phyloP scores from a whole-genome alignment of 2,113 vertebrate species.

The Bostrychus sinensis region DNA sequence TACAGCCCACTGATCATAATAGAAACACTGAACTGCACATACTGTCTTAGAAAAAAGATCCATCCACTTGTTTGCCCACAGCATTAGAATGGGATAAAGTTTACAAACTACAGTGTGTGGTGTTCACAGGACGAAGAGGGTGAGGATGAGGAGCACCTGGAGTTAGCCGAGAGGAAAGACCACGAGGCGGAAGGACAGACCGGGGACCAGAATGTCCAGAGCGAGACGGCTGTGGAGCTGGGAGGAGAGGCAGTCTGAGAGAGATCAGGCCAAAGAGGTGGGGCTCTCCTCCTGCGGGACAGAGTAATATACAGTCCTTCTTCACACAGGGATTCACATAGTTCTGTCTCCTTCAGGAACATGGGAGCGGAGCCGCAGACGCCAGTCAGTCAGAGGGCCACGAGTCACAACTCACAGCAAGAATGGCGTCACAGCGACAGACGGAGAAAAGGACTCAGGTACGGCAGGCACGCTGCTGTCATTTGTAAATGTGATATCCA shows the following conservation, averaged over 20 bases:
- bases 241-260: constrained; percentile 89
- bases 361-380: constrained; percentile 89
- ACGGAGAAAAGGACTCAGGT: constrained; percentile 89
- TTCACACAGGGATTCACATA: neutral
- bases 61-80: neutral
- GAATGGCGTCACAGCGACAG: constrained; percentile 84
- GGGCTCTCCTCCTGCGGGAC: too few relatives aligned
- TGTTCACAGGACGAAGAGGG: constrained; percentile 73
- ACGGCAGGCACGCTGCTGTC: too few relatives aligned
- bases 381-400: constrained; percentile 94
- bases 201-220: constrained; percentile 89
- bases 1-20: too few relatives aligned
- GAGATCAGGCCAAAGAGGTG: constrained; percentile 91
- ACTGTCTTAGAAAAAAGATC: too few relatives aligned
- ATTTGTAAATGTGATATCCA: too few relatives aligned
- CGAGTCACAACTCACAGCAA: constrained; percentile 86
- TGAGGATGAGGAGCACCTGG: constrained; percentile 77
- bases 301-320: neutral
- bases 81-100: neutral
- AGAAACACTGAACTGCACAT: too few relatives aligned
- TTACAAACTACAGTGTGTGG: neutral
- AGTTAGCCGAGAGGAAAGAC: constrained; percentile 85
- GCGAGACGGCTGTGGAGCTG: constrained; percentile 87
- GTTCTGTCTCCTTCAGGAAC: constrained; percentile 78
- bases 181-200: constrained; percentile 86